Base-by-base conservation (phyloP, 37 sponge, comb jelly and placozoan species). In the Petrosia ficiformis region DNA sequence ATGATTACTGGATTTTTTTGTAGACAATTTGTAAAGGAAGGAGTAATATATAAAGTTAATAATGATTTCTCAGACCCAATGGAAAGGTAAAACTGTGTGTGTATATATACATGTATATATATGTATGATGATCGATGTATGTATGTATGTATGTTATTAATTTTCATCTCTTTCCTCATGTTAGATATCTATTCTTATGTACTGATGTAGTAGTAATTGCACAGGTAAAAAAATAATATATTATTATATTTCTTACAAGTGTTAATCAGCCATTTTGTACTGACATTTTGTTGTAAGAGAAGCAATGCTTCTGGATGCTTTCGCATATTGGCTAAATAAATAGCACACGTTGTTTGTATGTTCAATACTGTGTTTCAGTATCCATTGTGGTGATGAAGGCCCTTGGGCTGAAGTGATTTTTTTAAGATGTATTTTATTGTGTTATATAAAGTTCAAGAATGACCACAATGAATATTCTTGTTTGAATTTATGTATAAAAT, bases 181-280 rank as follows among this genome's bases (percentile, higher is more conserved):
- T 63, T 74, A 76, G 89, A 21, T 86, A 81, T 67, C 65, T 93
- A 33, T 78, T 93, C 59, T 72, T 93, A 8, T 82, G 87, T 63
- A 89, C 71, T 66, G 94, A 93, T 57, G 74, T 86, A 0, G 39
- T 93, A 14, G 72, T 93, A 0, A 79, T 93, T n/a, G 82, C 90
- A 31, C 93, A 90, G 71, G 91, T 90, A 52, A 71, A 11, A 30
- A 3, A 34, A n/a, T n/a, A n/a, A n/a, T n/a, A n/a, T n/a, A n/a
- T n/a, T n/a, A n/a, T n/a, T n/a, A n/a, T n/a, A n/a, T n/a, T n/a
- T n/a, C n/a, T n/a, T n/a, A n/a, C n/a, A n/a, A n/a, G n/a, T n/a
- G n/a, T n/a, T n/a, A n/a, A n/a, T n/a, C n/a, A n/a, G n/a, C n/a
- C n/a, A n/a, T 14, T 48, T 8, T 48, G 54, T 48, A 48, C 14